Evolutionary conservation across 2,888 invertebrate genomes (phyloP), one percentile per base, ranked within the genome.

Genomic region (Corbicula japonica): DNA sequence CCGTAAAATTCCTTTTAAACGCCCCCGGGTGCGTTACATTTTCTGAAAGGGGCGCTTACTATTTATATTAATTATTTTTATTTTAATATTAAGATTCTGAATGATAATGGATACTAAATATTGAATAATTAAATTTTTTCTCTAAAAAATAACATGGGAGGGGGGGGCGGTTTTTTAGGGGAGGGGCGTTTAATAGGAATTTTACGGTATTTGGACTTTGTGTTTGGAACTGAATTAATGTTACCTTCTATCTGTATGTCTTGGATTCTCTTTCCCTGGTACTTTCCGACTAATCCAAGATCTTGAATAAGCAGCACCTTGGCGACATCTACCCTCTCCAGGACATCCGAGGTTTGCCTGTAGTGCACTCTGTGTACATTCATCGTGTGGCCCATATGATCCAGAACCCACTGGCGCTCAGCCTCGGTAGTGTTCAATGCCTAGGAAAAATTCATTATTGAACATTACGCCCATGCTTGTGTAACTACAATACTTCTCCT

Each of bases 301-400:
- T 77, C 77, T 46, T 77, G 77, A 30, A 77, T 70, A 15, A 77
- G 44, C 6, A 77, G 68, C 8, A 77, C 68, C 41, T 77, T 77
- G 1, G 77, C 77, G 10, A 77, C 62, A 28, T 77, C 72, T 1
- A 73, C 72, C 18, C 77, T 34, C 35, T 77, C 69, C 15, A 77
- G 61, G 3, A 72, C 62, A 35, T 72, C 72, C n/a, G 72, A 66
- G 2, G 63, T 66, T 30, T 52, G 46, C 23, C 63, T 60, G 58
- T 73, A 77, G 34, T 77, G 72, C 0, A 73, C 26, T 28, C 56
- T 23, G 28, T 77, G 76, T 3, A 77, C 76, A 21, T 77, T 41
- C 60, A 77, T 60, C 0, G 76, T 72, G 44, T 79, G 73, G 1
- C 79, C 79, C 18, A 79, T 12, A 44, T 74, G 74, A 35, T 70